Conservation (phyloP, 2,888 invertebrate genomes). For the Hecatera dysodea region DNA sequence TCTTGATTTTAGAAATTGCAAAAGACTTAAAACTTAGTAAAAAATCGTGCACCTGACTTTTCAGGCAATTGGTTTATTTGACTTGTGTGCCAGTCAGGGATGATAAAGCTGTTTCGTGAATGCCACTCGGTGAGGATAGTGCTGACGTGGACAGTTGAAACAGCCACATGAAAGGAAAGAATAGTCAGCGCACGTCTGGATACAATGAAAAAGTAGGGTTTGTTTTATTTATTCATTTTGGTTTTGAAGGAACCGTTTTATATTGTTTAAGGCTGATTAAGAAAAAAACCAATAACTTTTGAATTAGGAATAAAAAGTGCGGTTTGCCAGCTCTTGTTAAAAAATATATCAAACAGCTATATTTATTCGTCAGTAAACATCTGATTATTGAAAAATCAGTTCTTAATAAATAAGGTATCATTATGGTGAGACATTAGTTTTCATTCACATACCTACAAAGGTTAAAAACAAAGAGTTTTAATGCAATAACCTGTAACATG, state of each 20-base stretch:
- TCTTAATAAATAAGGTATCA: not conserved
- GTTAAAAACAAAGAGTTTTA: not conserved
- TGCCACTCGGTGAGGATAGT: not conserved
- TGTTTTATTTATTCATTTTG: not conserved
- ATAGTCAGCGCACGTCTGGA: too few relatives aligned
- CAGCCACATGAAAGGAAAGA: not conserved
- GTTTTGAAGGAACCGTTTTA: not conserved
- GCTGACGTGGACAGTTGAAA: constrained; percentile 23
- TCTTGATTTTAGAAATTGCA: too few relatives aligned
- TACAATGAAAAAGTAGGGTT: not conserved
- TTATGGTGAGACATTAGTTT: not conserved
- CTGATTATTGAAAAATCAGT: too few relatives aligned
- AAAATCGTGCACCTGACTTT: too few relatives aligned
- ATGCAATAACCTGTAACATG: not conserved
- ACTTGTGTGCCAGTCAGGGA: not conserved
- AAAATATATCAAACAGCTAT: too few relatives aligned
- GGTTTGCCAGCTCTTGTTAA: too few relatives aligned
- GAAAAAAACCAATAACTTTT: too few relatives aligned
- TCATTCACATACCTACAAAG: not conserved
- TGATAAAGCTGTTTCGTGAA: constrained; percentile 8
- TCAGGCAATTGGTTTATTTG: not conserved
- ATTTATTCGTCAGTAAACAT: too few relatives aligned
- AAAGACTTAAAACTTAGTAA: too few relatives aligned
- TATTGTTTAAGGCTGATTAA: not conserved
- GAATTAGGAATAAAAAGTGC: too few relatives aligned